Percentiles rank a stretch among this genome's conserved stretches.
phyloP scores from a whole-genome alignment of 1,140 invertebrate genomes.

The Ceratoteleas bidentatus region DNA sequence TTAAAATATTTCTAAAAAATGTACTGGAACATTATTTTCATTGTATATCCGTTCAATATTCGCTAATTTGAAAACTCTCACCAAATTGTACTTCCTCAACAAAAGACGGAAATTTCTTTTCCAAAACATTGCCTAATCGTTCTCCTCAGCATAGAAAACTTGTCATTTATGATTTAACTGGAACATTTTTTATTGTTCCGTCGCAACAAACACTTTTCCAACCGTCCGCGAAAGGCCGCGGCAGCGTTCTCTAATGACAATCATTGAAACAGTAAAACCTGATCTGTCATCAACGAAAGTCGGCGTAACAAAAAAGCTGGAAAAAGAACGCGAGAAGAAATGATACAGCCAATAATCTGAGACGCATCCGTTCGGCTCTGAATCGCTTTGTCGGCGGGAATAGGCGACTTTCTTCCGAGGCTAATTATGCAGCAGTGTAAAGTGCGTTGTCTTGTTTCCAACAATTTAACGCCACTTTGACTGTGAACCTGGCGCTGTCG shows the following conservation, averaged over 20 bases:
- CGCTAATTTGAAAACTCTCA: no score
- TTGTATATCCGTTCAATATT: no score
- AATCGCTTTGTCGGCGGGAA: slow-evolving; percentile 69
- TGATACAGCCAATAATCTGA: slow-evolving; percentile 63
- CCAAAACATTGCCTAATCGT: no score
- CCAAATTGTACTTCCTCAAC: no score
- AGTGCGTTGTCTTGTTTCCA: slow-evolving; percentile 55
- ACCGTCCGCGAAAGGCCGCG: no score
- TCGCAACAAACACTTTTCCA: no score
- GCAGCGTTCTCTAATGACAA: slow-evolving; percentile 3
- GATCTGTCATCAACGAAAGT: slow-evolving; percentile 37
- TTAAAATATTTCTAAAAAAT: no score
- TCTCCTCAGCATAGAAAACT: no score
- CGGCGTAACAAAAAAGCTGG: not conserved
- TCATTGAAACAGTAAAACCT: slow-evolving; percentile 13
- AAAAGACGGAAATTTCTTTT: no score
- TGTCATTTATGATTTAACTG: no score
- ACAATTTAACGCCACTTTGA: slow-evolving; percentile 65
- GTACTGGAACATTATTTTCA: no score
- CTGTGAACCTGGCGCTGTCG: slow-evolving; percentile 46
- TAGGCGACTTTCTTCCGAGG: slow-evolving; percentile 69
- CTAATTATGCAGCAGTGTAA: slow-evolving; percentile 67
- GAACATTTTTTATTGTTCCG: no score
- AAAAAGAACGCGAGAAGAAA: slow-evolving; percentile 30
- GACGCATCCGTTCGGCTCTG: slow-evolving; percentile 71